phyloP scores from a whole-genome alignment of 1,140 invertebrate species.

The Hormaphis cornu region DNA sequence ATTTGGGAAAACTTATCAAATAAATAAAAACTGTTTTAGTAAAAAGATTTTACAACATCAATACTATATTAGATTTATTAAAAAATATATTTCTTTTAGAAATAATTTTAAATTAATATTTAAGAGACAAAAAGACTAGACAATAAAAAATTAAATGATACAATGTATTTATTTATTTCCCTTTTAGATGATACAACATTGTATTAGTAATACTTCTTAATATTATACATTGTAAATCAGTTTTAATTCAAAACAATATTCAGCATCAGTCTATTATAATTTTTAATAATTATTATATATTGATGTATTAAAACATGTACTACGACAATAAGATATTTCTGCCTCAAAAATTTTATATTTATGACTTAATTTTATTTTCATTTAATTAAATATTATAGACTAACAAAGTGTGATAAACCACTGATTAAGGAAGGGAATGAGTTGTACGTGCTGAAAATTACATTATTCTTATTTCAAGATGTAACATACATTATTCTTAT shows the following conservation, averaged over 20 bases:
- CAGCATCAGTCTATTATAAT: slow-evolving; percentile 14
- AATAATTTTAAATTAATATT: no score
- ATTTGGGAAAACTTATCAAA: no score
- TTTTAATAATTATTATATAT: background rate
- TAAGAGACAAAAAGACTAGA: background rate
- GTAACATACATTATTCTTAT: no score
- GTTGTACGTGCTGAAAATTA: background rate
- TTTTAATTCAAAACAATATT: background rate
- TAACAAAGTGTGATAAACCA: background rate
- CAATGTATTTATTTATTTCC: background rate
- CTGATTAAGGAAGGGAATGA: background rate
- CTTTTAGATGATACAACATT: background rate
- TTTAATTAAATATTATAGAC: no score
- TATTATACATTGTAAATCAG: background rate
- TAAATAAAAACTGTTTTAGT: no score
- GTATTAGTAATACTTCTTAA: background rate
- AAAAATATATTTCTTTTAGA: no score
- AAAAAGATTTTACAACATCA: no score
- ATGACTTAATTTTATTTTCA: background rate
- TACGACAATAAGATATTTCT: no score
- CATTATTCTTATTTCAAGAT: no score
- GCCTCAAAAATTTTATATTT: no score
- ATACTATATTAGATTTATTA: no score
- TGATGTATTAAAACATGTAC: no score
- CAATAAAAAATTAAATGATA: background rate